Evolutionary conservation across 2,797 vertebrate genomes (phyloP).

Genomic region (Nannoperca obscura): DNA sequence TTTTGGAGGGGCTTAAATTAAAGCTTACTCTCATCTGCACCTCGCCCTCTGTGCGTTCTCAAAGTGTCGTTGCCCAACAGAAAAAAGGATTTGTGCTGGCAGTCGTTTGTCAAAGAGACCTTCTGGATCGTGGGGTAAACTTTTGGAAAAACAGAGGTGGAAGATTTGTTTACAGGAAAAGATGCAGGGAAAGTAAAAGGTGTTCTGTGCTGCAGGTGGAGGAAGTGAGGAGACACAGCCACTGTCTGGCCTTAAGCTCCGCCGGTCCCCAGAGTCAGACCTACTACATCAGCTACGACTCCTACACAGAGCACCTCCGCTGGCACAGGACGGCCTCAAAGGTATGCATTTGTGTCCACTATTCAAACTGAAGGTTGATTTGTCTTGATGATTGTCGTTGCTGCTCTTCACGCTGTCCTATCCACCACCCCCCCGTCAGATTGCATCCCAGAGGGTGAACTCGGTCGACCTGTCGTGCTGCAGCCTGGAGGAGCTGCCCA

Average conservation of each 20-base stretch:
- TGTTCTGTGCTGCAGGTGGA: conserved; percentile 88
- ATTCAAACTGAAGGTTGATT: not conserved
- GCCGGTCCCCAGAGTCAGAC: conserved; percentile 96
- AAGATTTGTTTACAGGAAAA: not conserved
- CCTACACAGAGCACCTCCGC: conserved; percentile 94
- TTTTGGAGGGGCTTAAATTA: not conserved
- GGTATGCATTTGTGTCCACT: conserved; percentile 70
- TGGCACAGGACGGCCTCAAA: conserved; percentile 96
- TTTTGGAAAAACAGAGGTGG: not conserved
- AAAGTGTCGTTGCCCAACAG: not conserved
- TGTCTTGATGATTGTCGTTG: not conserved
- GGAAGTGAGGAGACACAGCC: conserved; percentile 96
- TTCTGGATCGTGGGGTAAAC: not conserved
- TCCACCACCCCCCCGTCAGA: conserved; percentile 76
- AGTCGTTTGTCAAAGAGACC: not conserved
- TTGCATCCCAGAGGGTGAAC: conserved; percentile 96
- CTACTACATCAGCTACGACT: conserved; percentile 97
- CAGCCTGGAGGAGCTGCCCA: conserved; percentile 94
- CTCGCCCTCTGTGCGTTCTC: not conserved
- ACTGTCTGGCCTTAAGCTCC: conserved; percentile 97
- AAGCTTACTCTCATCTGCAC: not conserved
- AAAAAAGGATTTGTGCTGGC: not conserved
- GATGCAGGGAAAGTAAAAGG: not conserved
- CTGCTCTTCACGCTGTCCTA: not conserved
- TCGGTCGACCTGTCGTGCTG: conserved; percentile 98